These are phyloP conservation scores for Nephrocerus scutellatus DNA, from an alignment of 2,888 invertebrate species.

Conservation along the genomic window DNA sequence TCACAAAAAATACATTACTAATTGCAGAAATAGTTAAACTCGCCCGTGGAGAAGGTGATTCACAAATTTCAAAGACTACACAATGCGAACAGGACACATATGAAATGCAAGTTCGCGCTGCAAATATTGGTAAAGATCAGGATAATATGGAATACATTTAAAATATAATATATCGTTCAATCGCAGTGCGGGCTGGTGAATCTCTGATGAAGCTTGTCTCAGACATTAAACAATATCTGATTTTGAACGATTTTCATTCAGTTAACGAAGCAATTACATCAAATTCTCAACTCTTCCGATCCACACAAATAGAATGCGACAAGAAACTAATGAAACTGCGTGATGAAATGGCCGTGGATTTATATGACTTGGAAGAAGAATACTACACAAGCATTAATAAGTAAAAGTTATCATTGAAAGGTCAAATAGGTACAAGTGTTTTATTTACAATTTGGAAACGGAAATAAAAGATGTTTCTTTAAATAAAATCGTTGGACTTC, in stretches of 20 bases:
- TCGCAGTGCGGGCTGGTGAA: slow-evolving; percentile 86
- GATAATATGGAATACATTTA: background rate
- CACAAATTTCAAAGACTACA: slow-evolving; percentile 80
- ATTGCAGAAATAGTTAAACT: slow-evolving; percentile 79
- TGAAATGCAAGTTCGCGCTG: slow-evolving; percentile 94
- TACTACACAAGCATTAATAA: slow-evolving; percentile 48
- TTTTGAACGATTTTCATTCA: slow-evolving; percentile 96
- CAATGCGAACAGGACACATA: slow-evolving; percentile 93
- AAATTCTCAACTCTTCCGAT: slow-evolving; percentile 81
- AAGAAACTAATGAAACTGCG: slow-evolving; percentile 84
- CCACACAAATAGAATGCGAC: slow-evolving; percentile 88
- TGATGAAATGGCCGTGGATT: slow-evolving; percentile 92
- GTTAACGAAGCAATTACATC: slow-evolving; percentile 96
- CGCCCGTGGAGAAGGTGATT: slow-evolving; percentile 83
- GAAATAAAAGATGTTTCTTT: too few relatives aligned
- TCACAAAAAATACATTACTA: slow-evolving; percentile 4
- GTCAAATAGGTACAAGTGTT: background rate
- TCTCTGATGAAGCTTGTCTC: slow-evolving; percentile 95
- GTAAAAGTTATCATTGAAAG: slow-evolving; percentile 24
- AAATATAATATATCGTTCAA: slow-evolving; percentile 1
- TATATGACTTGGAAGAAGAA: slow-evolving; percentile 48
- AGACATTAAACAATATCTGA: slow-evolving; percentile 95
- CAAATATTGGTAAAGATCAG: slow-evolving; percentile 68
- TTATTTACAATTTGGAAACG: background rate
- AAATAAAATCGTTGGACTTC: too few relatives aligned